Base-by-base conservation (phyloP, 2,888 invertebrate species). In the Drosophila nigritarsus region DNA sequence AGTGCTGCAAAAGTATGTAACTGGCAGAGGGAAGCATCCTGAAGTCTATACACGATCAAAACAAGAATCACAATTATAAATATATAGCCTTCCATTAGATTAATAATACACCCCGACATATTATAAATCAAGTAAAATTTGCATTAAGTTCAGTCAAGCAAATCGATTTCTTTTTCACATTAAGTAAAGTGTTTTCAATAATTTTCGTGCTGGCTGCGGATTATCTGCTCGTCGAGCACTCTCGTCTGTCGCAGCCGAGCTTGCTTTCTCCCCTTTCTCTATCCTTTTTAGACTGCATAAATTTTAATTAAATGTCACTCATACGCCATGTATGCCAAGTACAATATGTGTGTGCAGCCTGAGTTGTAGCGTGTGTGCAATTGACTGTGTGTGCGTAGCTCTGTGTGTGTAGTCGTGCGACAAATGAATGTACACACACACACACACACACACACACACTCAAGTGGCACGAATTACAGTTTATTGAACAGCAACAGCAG, bases 261-360 rank as follows among this genome's bases (percentile, higher is more conserved):
- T 54, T 40, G 30, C 56, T 30, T 24, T 34, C 15, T 6, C 59
- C 13, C 0, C 30, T 72, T 54, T 38, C 38, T 38, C 55, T 85
- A 75, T 78, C 82, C 80, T 78, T 80, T 90, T 83, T 82, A 80
- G 81, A 90, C 87, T 91, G 82, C 91, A 91, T 91, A 91, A 91
- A 92, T 92, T 91, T 91, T 91, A 91, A 91, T 91, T 91, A 91
- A 91, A 92, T 92, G 91, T 91, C 91, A 91, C 91, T 91, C 91
- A 92, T 91, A 92, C 91, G 91, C 89, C 90, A 92, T 78, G 82
- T 80, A 84, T 85, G 91, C 89, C 89, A 90, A 73, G 78, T 64
- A 71, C 87, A 88, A 76, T 69, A 65, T 73, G 60, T 53, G 63
- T 53, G 56, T 30, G 32, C 60, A 59, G 49, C 50, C 48, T 54